Evolutionary conservation across 2,797 vertebrate genomes (phyloP), one percentile per base, ranked within the genome.

Genomic region (Enteromius unitaeniatus): DNA sequence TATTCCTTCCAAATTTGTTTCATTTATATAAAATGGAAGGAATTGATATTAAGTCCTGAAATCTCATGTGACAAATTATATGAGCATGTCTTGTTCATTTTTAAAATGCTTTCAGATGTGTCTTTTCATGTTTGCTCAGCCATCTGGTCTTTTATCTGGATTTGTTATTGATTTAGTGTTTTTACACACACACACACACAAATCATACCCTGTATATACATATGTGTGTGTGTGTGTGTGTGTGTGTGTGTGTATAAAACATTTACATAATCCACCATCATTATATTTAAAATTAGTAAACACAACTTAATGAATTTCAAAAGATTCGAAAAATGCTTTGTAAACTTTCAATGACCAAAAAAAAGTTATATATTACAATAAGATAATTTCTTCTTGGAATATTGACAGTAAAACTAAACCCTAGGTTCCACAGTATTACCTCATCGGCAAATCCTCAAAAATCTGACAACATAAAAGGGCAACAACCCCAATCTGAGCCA

Each of bases 401-500:
- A 45, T 19, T 70, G 34, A 55, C n/a, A 17, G 21, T 23, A 78
- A 64, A 64, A n/a, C 28, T 49, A 69, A 55, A 69, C 9, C 2
- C 28, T 31, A 62, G 79, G 42, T 37, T 73, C 14, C 21, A 23
- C 31, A 37, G 13, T 51, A 31, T 45, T 68, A 49, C 49, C 60
- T 77, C 62, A 77, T 68, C 21, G 9, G 72, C 17, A 82, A 64
- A 34, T 19, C 45, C 60, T 75, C 15, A 51, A 28, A 49, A 2
- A 31, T 65, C 26, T 81, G 51, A 72, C 79, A 74, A 65, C 42
- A 51, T 37, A 67, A 82, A 9, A 82, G 60, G 34, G 72, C n/a
- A 62, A 64, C 2, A 9, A 62, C 19, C 26, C 42, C 74, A 75
- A 74, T 28, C 58, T 82, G 31, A 82, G 3, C 23, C 81, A 69